These are phyloP conservation scores for Staurois parvus DNA, from an alignment of 2,797 vertebrate species.

Conservation along the genomic window DNA sequence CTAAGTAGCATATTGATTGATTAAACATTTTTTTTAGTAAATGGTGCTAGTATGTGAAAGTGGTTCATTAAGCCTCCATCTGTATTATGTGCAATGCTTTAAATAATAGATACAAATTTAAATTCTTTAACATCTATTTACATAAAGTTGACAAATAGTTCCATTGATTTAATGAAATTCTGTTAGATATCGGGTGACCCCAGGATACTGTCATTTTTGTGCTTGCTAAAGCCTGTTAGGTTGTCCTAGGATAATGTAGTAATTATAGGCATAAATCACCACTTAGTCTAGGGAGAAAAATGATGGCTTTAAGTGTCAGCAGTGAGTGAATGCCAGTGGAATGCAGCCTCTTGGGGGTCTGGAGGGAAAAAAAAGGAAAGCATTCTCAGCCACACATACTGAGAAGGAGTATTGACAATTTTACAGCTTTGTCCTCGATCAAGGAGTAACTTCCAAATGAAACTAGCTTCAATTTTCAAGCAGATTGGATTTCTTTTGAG, in stretches of 20 bases:
- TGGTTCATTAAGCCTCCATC: background rate
- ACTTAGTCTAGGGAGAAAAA: constrained; percentile 20
- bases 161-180: constrained; percentile 3
- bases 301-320: constrained; percentile 32
- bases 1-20: background rate
- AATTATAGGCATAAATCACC: constrained; percentile 51
- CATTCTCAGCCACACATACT: constrained; percentile 28
- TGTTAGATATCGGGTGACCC: background rate
- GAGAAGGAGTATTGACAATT: constrained; percentile 49
- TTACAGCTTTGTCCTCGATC: constrained; percentile 55
- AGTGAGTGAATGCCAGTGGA: constrained; percentile 43
- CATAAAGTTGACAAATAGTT: constrained; percentile 14
- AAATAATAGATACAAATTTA: background rate
- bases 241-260: constrained; percentile 9
- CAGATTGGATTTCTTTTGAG: constrained; percentile 53
- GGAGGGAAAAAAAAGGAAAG: constrained; percentile 40
- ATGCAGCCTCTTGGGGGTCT: constrained; percentile 37
- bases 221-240: background rate
- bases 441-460: constrained; percentile 50
- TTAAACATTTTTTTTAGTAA: background rate
- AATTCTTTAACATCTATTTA: background rate
- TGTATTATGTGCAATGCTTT: background rate
- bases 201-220: background rate
- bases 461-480: constrained; percentile 54
- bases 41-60: background rate